phyloP scores from a whole-genome alignment of 2,113 vertebrate species.

The Carassius carassius region DNA sequence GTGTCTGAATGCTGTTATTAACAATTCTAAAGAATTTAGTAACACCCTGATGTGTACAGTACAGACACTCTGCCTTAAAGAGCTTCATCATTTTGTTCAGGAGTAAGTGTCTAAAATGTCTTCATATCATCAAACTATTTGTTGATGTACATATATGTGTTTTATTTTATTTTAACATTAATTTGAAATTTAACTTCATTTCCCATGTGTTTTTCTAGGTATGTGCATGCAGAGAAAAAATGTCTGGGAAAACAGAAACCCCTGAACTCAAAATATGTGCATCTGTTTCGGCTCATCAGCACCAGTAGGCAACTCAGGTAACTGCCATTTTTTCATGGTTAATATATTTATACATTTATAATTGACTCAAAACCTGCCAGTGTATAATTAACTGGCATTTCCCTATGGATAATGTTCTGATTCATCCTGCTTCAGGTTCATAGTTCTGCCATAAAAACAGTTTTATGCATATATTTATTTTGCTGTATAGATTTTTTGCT shows the following conservation, averaged over 20 bases:
- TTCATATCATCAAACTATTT: constrained; percentile 26
- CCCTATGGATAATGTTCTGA: neutral
- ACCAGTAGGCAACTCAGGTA: constrained; percentile 64
- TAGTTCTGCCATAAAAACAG: neutral
- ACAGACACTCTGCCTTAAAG: constrained; percentile 55
- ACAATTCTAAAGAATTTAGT: constrained; percentile 25
- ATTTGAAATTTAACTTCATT: neutral
- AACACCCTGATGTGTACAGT: neutral
- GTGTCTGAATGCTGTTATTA: constrained; percentile 48
- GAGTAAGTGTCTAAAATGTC: constrained; percentile 53
- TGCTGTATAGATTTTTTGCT: constrained; percentile 55
- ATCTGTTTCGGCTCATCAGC: constrained; percentile 59
- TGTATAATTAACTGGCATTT: neutral
- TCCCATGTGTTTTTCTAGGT: constrained; percentile 55
- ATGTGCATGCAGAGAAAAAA: constrained; percentile 21
- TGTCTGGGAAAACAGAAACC: neutral
- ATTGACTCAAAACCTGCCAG: neutral
- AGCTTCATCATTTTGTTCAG: constrained; percentile 59
- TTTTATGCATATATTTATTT: neutral
- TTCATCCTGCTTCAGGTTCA: neutral
- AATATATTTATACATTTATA: neutral
- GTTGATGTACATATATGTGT: neutral
- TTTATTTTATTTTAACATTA: neutral
- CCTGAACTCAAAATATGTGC: neutral
- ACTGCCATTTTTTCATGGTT: constrained; percentile 18